Conservation (phyloP, 2,797 vertebrate species). For the Hypotaenidia philippensis region DNA sequence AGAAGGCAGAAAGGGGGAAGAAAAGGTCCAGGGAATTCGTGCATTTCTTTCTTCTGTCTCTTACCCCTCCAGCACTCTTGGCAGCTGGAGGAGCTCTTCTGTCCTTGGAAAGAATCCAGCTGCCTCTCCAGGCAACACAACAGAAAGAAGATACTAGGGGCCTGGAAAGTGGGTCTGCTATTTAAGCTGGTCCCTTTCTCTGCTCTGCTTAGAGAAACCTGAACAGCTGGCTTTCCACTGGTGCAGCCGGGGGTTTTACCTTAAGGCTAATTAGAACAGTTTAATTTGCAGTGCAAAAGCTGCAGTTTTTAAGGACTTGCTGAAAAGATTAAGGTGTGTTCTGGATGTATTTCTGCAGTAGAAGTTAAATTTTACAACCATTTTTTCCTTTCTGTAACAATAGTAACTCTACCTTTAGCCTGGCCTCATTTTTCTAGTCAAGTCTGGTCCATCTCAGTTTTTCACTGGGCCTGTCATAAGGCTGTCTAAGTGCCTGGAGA, state of each 20-base stretch:
- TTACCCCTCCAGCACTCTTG: background rate
- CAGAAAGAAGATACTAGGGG: background rate
- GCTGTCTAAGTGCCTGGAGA: background rate
- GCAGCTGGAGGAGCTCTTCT: background rate
- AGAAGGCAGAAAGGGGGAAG: background rate
- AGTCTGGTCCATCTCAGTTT: background rate
- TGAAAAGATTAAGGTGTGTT: conserved; percentile 25
- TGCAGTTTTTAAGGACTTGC: background rate
- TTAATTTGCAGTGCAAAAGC: background rate
- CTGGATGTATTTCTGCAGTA: conserved; percentile 6
- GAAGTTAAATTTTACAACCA: background rate
- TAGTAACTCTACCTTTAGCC: background rate
- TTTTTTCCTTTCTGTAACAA: background rate
- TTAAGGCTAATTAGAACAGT: conserved; percentile 1
- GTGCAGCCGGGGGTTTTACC: background rate
- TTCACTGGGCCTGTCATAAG: background rate
- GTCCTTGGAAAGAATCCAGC: conserved; percentile 7
- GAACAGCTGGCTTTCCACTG: background rate
- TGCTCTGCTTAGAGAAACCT: background rate
- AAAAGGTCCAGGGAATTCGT: background rate
- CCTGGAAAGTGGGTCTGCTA: background rate
- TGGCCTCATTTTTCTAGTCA: background rate
- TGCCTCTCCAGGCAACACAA: background rate
- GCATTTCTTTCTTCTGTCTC: background rate
- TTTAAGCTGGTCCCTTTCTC: conserved; percentile 2